Evolutionary conservation across 1,140 invertebrate genomes (phyloP).

Genomic region (Prorops nasuta): DNA sequence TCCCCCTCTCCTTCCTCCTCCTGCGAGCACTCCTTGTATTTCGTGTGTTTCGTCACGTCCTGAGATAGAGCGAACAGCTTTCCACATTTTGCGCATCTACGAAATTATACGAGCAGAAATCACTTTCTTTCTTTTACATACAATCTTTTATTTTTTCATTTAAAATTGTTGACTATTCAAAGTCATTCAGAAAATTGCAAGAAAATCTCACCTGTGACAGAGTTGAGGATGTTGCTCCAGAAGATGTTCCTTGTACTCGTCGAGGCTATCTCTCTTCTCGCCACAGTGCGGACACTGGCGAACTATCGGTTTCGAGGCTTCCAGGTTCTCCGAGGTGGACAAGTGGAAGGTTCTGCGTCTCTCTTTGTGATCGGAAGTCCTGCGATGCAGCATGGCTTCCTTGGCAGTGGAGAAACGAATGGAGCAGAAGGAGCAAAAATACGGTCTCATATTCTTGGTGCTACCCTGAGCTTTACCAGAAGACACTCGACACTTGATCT

Average conservation of each 20-base stretch:
- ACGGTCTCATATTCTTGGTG: slow-evolving; percentile 38
- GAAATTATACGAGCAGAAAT: slow-evolving; percentile 23
- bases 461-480: neutral
- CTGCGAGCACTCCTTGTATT: slow-evolving; percentile 30
- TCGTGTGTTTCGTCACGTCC: slow-evolving; percentile 69
- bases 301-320: slow-evolving; percentile 9
- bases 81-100: slow-evolving; percentile 68
- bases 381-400: slow-evolving; percentile 69
- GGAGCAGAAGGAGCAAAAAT: slow-evolving; percentile 68
- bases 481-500: slow-evolving; percentile 45
- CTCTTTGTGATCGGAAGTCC: slow-evolving; percentile 63
- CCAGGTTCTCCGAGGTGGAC: slow-evolving; percentile 11
- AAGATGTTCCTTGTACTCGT: slow-evolving; percentile 67
- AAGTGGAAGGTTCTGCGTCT: slow-evolving; percentile 51
- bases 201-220: slow-evolving; percentile 52
- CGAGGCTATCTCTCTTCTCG: slow-evolving; percentile 54
- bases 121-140: too few species aligned
- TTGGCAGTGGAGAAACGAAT: slow-evolving; percentile 61
- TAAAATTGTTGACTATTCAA: neutral
- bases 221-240: slow-evolving; percentile 62
- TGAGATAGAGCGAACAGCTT: slow-evolving; percentile 67
- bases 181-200: neutral
- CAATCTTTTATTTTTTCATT: neutral
- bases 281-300: slow-evolving; percentile 65
- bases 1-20: slow-evolving; percentile 1